A percentile compares a stretch with the other conserved stretches of the same genome.
These are phyloP conservation scores for Phyllotreta striolata DNA, from an alignment of 2,888 invertebrate genomes.

Conservation along the genomic window DNA sequence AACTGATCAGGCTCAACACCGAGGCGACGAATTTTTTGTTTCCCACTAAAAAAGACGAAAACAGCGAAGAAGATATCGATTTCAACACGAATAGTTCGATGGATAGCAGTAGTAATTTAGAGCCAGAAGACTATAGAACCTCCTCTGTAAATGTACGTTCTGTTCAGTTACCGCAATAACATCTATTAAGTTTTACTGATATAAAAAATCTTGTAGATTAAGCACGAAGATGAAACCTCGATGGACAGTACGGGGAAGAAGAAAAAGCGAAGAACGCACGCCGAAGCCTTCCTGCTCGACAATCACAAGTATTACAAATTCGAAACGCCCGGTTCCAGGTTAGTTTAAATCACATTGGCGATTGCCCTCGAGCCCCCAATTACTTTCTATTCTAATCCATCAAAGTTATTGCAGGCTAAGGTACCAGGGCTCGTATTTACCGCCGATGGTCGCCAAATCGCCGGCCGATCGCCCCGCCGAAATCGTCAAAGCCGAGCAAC, in stretches of 20 bases:
- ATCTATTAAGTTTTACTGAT: no score
- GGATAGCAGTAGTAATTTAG: conserved; percentile 17
- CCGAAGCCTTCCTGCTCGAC: conserved; percentile 67
- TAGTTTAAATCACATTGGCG: conserved; percentile 37
- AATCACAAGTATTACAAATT: conserved; percentile 68
- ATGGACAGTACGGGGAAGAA: conserved; percentile 53
- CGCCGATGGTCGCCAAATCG: conserved; percentile 47
- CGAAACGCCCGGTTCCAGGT: conserved; percentile 63
- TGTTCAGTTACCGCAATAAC: no score
- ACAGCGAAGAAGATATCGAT: conserved; percentile 60
- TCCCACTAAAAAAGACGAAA: conserved; percentile 69
- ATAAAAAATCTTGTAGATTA: no score
- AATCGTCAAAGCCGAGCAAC: conserved; percentile 33
- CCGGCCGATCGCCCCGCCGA: conserved; percentile 46
- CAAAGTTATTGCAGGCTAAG: conserved; percentile 55
- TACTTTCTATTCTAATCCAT: conserved; percentile 35
- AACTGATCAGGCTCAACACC: conserved; percentile 78
- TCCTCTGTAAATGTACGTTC: conserved; percentile 14
- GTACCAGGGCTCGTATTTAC: conserved; percentile 58
- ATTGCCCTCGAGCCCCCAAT: conserved; percentile 5
- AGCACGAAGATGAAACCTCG: conserved; percentile 53
- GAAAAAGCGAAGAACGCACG: conserved; percentile 64
- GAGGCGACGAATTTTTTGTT: conserved; percentile 91
- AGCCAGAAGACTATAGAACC: conserved; percentile 23
- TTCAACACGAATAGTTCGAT: conserved; percentile 57